Conservation (phyloP, 2,797 vertebrate genomes). For the Lepilemur septentrionalis region DNA sequence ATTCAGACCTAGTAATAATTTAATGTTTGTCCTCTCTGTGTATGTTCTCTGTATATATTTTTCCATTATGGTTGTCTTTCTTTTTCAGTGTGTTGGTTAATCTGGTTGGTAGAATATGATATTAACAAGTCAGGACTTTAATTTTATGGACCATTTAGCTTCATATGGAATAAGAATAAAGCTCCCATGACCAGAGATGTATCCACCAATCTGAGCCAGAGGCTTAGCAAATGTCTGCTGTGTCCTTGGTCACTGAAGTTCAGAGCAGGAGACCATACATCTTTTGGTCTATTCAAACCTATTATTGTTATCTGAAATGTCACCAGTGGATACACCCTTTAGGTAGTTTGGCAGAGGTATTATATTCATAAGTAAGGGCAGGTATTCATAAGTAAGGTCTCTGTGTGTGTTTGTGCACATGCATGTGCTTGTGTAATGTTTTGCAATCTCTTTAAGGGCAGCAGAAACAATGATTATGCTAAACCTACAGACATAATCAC, state of each 20-base stretch:
- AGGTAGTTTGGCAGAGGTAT: background rate
- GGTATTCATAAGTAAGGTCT: background rate
- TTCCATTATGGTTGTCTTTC: background rate
- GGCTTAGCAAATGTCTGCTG: background rate
- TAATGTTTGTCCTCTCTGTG: background rate
- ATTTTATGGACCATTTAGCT: slow-evolving; percentile 42
- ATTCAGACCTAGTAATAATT: background rate
- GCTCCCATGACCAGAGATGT: background rate
- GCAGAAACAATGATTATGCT: background rate
- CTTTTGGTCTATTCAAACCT: background rate
- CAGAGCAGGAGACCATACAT: background rate
- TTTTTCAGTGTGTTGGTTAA: slow-evolving; percentile 32
- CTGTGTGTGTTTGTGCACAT: too few relatives aligned
- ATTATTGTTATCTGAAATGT: background rate
- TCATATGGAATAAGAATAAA: slow-evolving; percentile 59
- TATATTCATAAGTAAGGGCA: background rate
- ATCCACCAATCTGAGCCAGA: background rate
- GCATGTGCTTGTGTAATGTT: background rate
- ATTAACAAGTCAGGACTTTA: slow-evolving; percentile 27
- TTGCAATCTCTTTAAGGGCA: background rate
- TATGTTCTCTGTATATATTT: background rate
- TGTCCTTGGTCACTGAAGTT: background rate
- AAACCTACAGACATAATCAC: background rate
- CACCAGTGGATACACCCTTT: background rate
- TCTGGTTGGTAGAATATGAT: background rate